These are phyloP conservation scores for Dendrocincla tyrannina DNA, from an alignment of 2,797 vertebrate species.

Conservation along the genomic window DNA sequence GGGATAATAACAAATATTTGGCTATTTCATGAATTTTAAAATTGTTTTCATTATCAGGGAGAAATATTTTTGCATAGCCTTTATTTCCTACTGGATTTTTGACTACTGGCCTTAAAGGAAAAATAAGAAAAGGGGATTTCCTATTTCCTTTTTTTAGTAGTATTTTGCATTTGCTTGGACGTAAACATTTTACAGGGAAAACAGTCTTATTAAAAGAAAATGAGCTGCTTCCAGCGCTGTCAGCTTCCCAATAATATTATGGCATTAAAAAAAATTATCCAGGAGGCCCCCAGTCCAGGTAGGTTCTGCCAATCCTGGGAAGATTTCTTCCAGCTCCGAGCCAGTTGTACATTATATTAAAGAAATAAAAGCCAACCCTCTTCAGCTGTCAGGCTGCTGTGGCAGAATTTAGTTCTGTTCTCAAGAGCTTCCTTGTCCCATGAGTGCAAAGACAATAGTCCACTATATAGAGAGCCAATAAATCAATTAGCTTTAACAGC, in stretches of 20 bases:
- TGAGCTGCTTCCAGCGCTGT: background rate
- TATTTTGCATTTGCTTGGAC: conserved; percentile 65
- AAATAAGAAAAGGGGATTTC: conserved; percentile 9
- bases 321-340: conserved; percentile 60
- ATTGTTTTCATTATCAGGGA: conserved; percentile 37
- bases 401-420: conserved; percentile 83
- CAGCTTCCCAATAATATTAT: conserved; percentile 42
- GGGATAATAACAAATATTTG: conserved; percentile 72
- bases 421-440: conserved; percentile 83
- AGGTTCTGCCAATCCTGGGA: conserved; percentile 55
- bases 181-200: conserved; percentile 56
- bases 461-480: conserved; percentile 87
- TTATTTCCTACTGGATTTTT: conserved; percentile 61
- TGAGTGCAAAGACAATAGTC: conserved; percentile 87
- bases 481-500: conserved; percentile 91
- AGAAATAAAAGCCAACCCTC: conserved; percentile 33
- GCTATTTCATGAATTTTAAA: conserved; percentile 72
- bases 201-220: conserved; percentile 58
- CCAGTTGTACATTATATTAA: conserved; percentile 77
- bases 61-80: conserved; percentile 38
- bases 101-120: background rate
- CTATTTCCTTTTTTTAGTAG: conserved; percentile 35
- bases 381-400: conserved; percentile 84
- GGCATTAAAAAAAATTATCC: conserved; percentile 9
- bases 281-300: conserved; percentile 61